phyloP scores from a whole-genome alignment of 92 coral and sea anemone species.

The Chrysogorgia sp. region DNA sequence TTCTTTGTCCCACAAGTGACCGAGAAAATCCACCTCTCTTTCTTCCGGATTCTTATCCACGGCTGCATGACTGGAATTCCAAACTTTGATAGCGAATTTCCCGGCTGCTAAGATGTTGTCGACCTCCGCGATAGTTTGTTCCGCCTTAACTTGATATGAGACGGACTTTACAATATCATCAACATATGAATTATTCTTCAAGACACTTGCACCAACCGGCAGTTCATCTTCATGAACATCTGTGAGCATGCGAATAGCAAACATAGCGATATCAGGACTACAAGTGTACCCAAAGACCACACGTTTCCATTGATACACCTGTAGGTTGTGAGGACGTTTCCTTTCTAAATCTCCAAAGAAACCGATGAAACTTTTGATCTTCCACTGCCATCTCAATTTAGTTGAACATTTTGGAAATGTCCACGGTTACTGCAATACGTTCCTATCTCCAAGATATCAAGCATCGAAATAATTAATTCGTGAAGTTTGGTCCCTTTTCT shows the following conservation, averaged over 20 bases:
- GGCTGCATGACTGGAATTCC: conserved; percentile 7
- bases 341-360: not conserved
- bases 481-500: conserved; percentile 5
- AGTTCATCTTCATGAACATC: not conserved
- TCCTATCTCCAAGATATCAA: not conserved
- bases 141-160: not conserved
- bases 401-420: conserved; percentile 2
- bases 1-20: not conserved
- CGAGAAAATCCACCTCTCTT: not conserved
- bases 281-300: not conserved
- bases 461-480: conserved; percentile 1
- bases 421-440: not conserved
- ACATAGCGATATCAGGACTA: conserved; percentile 3
- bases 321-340: not conserved
- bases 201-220: not conserved
- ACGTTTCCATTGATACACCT: not conserved
- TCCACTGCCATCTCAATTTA: not conserved
- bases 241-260: not conserved
- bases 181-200: not conserved
- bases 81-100: not conserved
- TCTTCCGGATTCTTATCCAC: not conserved
- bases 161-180: not conserved
- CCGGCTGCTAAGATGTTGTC: not conserved
- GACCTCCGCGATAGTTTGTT: not conserved
- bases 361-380: conserved; percentile 3